phyloP scores from a whole-genome alignment of 37 sponge, comb jelly and placozoan genomes.

The Dysidea cf. avara region DNA sequence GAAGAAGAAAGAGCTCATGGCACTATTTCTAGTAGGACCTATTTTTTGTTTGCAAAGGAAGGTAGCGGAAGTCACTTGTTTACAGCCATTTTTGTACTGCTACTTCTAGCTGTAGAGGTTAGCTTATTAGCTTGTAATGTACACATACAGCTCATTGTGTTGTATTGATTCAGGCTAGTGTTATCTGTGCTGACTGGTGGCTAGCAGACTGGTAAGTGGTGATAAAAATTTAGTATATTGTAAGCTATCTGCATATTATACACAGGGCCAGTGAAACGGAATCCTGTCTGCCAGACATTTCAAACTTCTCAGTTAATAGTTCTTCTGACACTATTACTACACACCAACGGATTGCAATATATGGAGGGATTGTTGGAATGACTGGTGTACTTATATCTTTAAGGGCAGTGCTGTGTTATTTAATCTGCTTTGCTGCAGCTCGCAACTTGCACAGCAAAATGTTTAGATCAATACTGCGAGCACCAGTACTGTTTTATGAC shows the following conservation, averaged over 20 bases:
- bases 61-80: conserved; percentile 39
- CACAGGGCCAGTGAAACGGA: too few relatives aligned
- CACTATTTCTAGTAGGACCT: conserved; percentile 44
- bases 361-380: background rate
- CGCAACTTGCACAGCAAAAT: conserved; percentile 25
- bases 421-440: conserved; percentile 5
- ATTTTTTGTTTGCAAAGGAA: conserved; percentile 47
- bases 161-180: conserved; percentile 13
- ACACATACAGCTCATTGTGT: conserved; percentile 1
- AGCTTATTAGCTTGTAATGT: background rate
- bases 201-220: conserved; percentile 47
- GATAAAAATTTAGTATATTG: too few relatives aligned
- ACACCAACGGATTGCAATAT: conserved; percentile 13
- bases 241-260: too few relatives aligned
- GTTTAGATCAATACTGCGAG: conserved; percentile 20
- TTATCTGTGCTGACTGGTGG: conserved; percentile 47
- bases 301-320: background rate
- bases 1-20: conserved; percentile 62
- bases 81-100: background rate
- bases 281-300: too few relatives aligned
- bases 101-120: conserved; percentile 60
- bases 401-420: conserved; percentile 13
- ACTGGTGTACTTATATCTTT: background rate
- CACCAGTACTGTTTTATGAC: conserved; percentile 46
- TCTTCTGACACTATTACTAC: background rate